Conservation (phyloP, 1,140 invertebrate genomes). For the Coboldia fuscipes region DNA sequence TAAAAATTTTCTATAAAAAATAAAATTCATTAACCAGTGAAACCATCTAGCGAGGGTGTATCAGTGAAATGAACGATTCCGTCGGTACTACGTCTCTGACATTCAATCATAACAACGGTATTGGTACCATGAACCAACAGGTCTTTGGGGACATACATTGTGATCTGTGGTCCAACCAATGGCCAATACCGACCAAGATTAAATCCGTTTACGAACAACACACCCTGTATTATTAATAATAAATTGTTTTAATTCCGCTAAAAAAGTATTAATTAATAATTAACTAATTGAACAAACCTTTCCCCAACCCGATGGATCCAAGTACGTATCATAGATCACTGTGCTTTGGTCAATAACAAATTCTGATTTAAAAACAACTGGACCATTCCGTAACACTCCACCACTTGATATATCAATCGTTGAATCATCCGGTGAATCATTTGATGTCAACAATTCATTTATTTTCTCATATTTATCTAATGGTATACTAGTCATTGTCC, state of each 20-base stretch:
- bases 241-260: neutral
- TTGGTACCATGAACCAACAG: slow-evolving; percentile 1
- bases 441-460: neutral
- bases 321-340: slow-evolving; percentile 29
- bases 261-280: too few relatives aligned
- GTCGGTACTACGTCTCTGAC: neutral
- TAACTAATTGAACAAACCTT: too few relatives aligned
- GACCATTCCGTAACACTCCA: neutral
- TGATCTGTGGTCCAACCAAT: slow-evolving; percentile 33
- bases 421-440: neutral
- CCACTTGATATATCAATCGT: neutral
- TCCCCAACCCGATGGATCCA: slow-evolving; percentile 33
- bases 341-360: neutral
- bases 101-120: slow-evolving; percentile 2
- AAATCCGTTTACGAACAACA: slow-evolving; percentile 27
- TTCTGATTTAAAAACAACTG: neutral
- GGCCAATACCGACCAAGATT: slow-evolving; percentile 42
- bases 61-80: neutral
- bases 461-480: neutral
- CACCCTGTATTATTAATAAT: neutral
- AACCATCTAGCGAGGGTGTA: neutral
- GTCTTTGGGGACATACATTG: slow-evolving; percentile 29
- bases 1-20: too few relatives aligned
- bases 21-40: too few relatives aligned
- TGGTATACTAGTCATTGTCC: slow-evolving; percentile 3